These are phyloP conservation scores for Dorcus parallelipipedus DNA, from an alignment of 2,888 invertebrate genomes.

Conservation along the genomic window DNA sequence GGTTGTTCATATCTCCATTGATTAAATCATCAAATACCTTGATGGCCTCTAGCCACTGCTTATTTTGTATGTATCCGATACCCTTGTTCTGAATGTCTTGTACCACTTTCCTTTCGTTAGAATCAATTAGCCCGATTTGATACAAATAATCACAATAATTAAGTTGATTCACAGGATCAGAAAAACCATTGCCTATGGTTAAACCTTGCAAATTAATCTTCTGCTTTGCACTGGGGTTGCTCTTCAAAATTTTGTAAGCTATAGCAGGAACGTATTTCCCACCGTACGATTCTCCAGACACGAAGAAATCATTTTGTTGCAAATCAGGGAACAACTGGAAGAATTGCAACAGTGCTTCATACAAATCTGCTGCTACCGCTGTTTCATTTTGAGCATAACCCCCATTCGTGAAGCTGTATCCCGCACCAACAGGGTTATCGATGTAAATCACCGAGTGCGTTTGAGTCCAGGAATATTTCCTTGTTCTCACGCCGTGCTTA, in stretches of 20 bases:
- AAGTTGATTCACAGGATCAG: conserved; percentile 75
- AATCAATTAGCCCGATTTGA: conserved; percentile 70
- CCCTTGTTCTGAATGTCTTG: conserved; percentile 59
- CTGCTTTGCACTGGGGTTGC: conserved; percentile 55
- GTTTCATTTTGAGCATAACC: conserved; percentile 79
- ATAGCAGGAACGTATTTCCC: conserved; percentile 80
- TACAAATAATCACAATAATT: conserved; percentile 77
- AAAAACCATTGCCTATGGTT: conserved; percentile 76
- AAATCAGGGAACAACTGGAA: conserved; percentile 78
- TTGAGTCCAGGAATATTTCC: conserved; percentile 77
- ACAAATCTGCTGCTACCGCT: conserved; percentile 76
- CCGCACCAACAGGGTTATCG: conserved; percentile 91
- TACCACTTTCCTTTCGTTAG: conserved; percentile 59
- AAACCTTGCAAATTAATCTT: conserved; percentile 70
- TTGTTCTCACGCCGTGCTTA: conserved; percentile 47
- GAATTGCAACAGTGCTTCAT: conserved; percentile 75
- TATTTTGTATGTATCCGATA: conserved; percentile 58
- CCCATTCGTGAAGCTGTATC: conserved; percentile 82
- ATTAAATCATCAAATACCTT: conserved; percentile 68
- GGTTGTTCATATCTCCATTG: conserved; percentile 62
- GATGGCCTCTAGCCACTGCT: conserved; percentile 68
- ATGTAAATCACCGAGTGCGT: conserved; percentile 81
- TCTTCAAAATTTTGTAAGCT: conserved; percentile 68
- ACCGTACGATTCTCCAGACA: conserved; percentile 87
- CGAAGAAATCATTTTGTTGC: conserved; percentile 73